A percentile compares a stretch with the other conserved stretches of the same genome.
Conservation (phyloP, 2,888 invertebrate genomes). For the Pollenia labialis region DNA sequence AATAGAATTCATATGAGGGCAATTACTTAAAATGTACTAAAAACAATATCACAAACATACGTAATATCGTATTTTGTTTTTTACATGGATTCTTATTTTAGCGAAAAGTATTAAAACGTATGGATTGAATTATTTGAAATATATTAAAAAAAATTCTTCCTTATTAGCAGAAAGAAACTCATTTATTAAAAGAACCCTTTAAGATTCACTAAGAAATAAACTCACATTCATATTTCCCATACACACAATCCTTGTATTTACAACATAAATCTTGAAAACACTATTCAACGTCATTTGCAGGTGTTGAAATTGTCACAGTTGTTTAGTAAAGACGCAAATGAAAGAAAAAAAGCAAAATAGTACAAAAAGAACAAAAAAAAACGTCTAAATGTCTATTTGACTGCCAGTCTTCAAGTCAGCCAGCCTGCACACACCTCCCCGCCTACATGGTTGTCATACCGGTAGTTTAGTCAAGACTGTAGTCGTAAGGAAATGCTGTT, state of each 20-base stretch:
- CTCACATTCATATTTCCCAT: constrained; percentile 17
- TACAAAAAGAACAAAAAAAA: constrained; percentile 35
- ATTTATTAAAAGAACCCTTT: not conserved
- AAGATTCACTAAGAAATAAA: not conserved
- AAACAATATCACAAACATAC: too few relatives aligned
- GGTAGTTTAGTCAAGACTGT: constrained; percentile 39
- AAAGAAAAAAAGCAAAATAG: constrained; percentile 10
- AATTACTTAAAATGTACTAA: too few relatives aligned
- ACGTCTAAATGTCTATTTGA: constrained; percentile 69
- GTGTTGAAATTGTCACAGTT: constrained; percentile 73
- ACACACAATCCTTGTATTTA: not conserved
- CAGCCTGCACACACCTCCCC: constrained; percentile 10
- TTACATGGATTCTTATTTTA: too few relatives aligned
- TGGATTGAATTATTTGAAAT: too few relatives aligned
- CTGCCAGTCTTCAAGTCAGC: constrained; percentile 59
- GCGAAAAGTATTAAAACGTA: too few relatives aligned
- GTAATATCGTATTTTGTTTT: too few relatives aligned
- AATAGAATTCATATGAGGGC: too few relatives aligned
- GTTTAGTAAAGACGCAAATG: constrained; percentile 56
- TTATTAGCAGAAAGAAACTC: not conserved
- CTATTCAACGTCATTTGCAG: constrained; percentile 72
- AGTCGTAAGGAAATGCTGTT: constrained; percentile 48
- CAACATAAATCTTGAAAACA: constrained; percentile 70
- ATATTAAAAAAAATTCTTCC: not conserved
- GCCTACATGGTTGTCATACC: constrained; percentile 27